Evolutionary conservation across 30 jellyfish, hydroid and myxozoan genomes (phyloP).

Genomic region (Aurelia aurita complex sp. Pacific): DNA sequence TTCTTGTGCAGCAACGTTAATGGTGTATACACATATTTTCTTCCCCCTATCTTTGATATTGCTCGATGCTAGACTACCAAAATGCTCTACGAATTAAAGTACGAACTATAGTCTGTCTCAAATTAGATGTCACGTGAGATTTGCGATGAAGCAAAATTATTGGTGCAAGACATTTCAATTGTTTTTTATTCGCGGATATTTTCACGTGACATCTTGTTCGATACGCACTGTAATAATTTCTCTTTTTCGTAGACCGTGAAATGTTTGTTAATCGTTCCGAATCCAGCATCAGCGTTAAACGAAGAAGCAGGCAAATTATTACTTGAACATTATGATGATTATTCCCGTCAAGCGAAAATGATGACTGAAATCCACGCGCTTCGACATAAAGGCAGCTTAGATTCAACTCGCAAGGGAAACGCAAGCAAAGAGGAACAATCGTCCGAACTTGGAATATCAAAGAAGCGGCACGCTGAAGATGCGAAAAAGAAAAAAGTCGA

Average conservation of each 20-base stretch:
- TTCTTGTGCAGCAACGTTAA: too few species aligned
- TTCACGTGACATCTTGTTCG: neutral
- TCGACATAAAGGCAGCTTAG: conserved; percentile 43
- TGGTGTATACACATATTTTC: too few species aligned
- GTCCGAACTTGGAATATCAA: conserved; percentile 35
- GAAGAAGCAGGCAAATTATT: conserved; percentile 98
- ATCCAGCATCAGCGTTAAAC: conserved; percentile 97
- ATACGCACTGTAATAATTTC: neutral
- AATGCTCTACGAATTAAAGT: too few species aligned
- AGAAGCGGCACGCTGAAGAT: conserved; percentile 89
- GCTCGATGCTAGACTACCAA: too few species aligned
- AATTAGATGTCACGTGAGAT: too few species aligned
- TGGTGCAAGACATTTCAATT: too few species aligned
- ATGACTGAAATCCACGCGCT: conserved; percentile 96
- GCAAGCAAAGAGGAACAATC: conserved; percentile 8
- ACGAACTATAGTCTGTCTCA: too few species aligned
- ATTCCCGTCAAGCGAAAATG: conserved; percentile 95
- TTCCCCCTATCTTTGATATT: too few species aligned
- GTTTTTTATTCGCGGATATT: too few species aligned
- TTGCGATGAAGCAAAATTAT: too few species aligned
- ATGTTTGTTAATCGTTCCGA: conserved; percentile 90
- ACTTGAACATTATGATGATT: conserved; percentile 93
- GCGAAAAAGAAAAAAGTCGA: conserved; percentile 86
- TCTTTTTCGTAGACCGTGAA: conserved; percentile 83
- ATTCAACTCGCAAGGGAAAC: neutral